Conservation (phyloP, 2,797 vertebrate genomes). For the Helostoma temminkii region DNA sequence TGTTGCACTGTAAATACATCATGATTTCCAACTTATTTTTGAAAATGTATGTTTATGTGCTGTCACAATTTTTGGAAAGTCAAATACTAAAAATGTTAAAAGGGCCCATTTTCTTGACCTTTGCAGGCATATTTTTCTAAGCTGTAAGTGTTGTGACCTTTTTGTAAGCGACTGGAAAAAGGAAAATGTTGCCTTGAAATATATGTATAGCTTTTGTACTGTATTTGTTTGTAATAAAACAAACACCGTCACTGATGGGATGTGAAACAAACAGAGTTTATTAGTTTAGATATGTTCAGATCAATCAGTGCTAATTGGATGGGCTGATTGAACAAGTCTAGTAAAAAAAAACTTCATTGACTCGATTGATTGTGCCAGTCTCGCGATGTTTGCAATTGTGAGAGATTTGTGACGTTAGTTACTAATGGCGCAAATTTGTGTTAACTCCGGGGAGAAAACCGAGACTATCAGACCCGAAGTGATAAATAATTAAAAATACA, state of each 20-base stretch:
- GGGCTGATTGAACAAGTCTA: too few species aligned
- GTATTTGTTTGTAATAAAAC: constrained; percentile 81
- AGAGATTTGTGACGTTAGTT: not conserved
- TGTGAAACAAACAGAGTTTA: constrained; percentile 15
- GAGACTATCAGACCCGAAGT: too few species aligned
- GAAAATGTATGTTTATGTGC: constrained; percentile 38
- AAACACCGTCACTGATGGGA: constrained; percentile 24
- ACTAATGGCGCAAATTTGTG: not conserved
- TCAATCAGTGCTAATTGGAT: too few species aligned
- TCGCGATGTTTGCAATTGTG: not conserved
- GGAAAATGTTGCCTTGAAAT: constrained; percentile 31
- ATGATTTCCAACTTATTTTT: constrained; percentile 29
- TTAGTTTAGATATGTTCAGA: too few species aligned
- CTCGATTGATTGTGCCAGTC: too few species aligned
- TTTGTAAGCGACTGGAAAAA: constrained; percentile 26
- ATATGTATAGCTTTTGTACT: constrained; percentile 58
- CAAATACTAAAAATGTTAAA: constrained; percentile 44
- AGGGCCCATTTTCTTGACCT: constrained; percentile 71
- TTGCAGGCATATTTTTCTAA: constrained; percentile 63
- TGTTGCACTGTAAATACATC: constrained; percentile 34
- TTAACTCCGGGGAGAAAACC: not conserved
- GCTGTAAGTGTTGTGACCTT: constrained; percentile 16
- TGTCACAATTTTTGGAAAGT: constrained; percentile 54
- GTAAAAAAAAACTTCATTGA: too few species aligned
- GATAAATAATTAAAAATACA: not conserved